Conservation (phyloP, 2,797 vertebrate species). For the Crenuchus spilurus region DNA sequence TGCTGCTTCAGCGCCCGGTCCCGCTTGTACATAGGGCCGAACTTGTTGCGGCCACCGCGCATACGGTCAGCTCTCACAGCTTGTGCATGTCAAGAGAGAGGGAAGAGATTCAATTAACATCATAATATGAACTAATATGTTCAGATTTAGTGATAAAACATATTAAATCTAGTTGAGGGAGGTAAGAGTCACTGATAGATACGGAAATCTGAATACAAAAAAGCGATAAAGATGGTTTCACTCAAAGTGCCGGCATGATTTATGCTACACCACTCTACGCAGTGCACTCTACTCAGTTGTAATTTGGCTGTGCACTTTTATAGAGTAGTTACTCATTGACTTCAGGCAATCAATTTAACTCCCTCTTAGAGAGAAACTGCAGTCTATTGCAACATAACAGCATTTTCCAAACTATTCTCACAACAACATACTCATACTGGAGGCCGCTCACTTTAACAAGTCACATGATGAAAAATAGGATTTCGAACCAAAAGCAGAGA, state of each 20-base stretch:
- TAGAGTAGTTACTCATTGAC: slow-evolving; percentile 69
- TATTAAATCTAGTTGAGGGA: background rate
- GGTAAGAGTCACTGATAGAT: background rate
- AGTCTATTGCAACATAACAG: background rate
- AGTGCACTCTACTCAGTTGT: slow-evolving; percentile 22
- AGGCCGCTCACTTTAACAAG: background rate
- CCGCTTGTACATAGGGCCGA: slow-evolving; percentile 99
- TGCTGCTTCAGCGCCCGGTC: slow-evolving; percentile 97
- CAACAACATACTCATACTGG: background rate
- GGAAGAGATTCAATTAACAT: background rate
- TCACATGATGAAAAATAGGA: slow-evolving; percentile 16
- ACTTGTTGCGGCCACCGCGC: slow-evolving; percentile 97
- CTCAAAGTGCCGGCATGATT: background rate
- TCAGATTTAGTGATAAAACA: background rate
- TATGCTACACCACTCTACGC: background rate
- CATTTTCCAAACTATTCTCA: slow-evolving; percentile 3
- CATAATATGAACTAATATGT: background rate
- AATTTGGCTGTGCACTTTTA: slow-evolving; percentile 35
- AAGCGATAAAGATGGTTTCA: background rate
- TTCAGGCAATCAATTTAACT: slow-evolving; percentile 55
- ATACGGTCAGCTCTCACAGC: slow-evolving; percentile 97
- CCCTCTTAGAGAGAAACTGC: background rate
- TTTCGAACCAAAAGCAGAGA: slow-evolving; percentile 25
- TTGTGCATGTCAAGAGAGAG: slow-evolving; percentile 58
- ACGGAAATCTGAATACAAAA: background rate